Percentiles rank a stretch among this genome's conserved stretches.
Evolutionary conservation across 1,140 invertebrate genomes (phyloP).

Genomic region (Chironomus tepperi): DNA sequence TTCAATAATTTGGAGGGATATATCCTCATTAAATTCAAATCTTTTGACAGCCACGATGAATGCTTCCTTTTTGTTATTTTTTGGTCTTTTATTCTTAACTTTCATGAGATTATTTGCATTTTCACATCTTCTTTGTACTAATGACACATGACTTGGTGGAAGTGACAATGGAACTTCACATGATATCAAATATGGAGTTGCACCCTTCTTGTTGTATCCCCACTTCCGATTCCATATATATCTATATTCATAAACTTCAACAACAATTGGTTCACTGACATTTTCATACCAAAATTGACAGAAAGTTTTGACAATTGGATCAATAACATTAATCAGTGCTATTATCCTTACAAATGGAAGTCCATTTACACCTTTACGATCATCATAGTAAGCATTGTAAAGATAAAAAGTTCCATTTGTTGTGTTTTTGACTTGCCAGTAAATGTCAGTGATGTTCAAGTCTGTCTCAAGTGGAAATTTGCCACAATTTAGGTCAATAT

Average conservation of each 20-base stretch:
- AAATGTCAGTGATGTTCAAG: not conserved
- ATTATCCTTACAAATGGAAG: not conserved
- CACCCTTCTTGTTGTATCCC: not conserved
- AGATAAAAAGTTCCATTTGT: not conserved
- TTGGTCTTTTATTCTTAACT: not conserved
- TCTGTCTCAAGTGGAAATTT: not conserved
- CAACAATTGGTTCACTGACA: not conserved
- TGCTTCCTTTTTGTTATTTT: not conserved
- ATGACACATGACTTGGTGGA: not conserved
- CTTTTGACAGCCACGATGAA: not conserved
- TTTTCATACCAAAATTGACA: constrained; percentile 18
- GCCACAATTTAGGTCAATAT: too few species aligned
- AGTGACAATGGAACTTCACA: not conserved
- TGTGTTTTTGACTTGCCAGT: not conserved
- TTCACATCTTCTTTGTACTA: constrained; percentile 1
- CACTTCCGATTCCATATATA: not conserved
- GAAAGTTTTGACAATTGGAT: not conserved
- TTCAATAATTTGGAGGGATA: not conserved
- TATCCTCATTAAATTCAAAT: not conserved
- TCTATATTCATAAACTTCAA: constrained; percentile 1
- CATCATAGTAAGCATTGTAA: constrained; percentile 3
- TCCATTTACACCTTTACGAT: not conserved
- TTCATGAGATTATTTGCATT: constrained; percentile 25
- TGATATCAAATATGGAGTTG: not conserved
- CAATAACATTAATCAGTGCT: not conserved